Evolutionary conservation across 2,888 invertebrate species (phyloP).

Genomic region (Metopia argyrocephala): DNA sequence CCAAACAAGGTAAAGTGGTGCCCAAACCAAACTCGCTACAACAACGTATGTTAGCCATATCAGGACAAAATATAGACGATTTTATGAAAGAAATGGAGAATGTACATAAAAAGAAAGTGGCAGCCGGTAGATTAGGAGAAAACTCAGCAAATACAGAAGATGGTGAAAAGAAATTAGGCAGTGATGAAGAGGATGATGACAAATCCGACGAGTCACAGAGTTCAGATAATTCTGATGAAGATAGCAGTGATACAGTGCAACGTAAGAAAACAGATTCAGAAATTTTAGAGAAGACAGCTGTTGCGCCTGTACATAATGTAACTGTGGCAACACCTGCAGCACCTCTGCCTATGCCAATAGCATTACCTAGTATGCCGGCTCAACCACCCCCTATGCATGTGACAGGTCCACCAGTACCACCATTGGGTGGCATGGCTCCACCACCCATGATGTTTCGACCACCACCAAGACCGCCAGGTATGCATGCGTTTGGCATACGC

Average conservation of each 20-base stretch:
- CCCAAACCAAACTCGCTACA: slow-evolving; percentile 87
- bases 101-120: slow-evolving; percentile 86
- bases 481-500: slow-evolving; percentile 74
- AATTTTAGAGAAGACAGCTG: slow-evolving; percentile 23
- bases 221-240: slow-evolving; percentile 55
- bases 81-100: slow-evolving; percentile 96
- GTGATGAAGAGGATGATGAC: slow-evolving; percentile 53
- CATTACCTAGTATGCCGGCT: slow-evolving; percentile 66
- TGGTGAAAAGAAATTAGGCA: slow-evolving; percentile 49
- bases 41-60: slow-evolving; percentile 91
- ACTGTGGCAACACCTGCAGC: slow-evolving; percentile 55
- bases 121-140: slow-evolving; percentile 71
- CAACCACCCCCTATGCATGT: slow-evolving; percentile 65
- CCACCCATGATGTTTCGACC: slow-evolving; percentile 81
- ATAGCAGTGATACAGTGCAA: slow-evolving; percentile 49
- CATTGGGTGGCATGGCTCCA: slow-evolving; percentile 78
- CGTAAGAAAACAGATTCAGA: slow-evolving; percentile 37
- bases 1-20: slow-evolving; percentile 71
- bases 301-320: slow-evolving; percentile 64
- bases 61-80: slow-evolving; percentile 94
- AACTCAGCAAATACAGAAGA: slow-evolving; percentile 60
- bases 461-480: slow-evolving; percentile 80
- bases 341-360: slow-evolving; percentile 48
- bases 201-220: slow-evolving; percentile 54
- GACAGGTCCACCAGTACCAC: slow-evolving; percentile 77